Evolutionary conservation across 2,797 vertebrate genomes (phyloP).

Genomic region (Meda fulgida): DNA sequence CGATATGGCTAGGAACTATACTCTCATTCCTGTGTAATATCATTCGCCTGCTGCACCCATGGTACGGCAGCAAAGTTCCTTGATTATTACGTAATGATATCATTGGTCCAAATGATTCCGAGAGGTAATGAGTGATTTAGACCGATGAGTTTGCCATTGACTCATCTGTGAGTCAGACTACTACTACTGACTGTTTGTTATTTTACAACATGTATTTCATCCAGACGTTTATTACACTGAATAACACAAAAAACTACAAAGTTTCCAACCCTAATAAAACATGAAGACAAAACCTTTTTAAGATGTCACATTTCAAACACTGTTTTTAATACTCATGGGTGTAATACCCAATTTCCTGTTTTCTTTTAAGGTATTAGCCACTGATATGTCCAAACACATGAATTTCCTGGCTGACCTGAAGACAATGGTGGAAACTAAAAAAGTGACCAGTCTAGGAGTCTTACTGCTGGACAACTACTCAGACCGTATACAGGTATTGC

Average conservation of each 20-base stretch:
- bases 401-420: constrained; percentile 92
- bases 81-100: too few relatives aligned
- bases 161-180: neutral
- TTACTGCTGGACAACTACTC: constrained; percentile 94
- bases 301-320: neutral
- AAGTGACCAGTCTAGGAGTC: constrained; percentile 92
- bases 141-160: neutral
- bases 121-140: neutral
- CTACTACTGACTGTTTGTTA: too few relatives aligned
- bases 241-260: neutral
- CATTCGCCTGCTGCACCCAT: too few relatives aligned
- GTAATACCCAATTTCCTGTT: neutral
- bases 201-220: neutral
- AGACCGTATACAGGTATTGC: constrained; percentile 89
- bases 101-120: neutral
- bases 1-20: too few relatives aligned
- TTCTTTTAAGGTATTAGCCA: constrained; percentile 85
- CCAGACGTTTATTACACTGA: neutral
- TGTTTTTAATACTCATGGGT: neutral
- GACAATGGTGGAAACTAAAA: constrained; percentile 97
- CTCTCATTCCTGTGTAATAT: too few relatives aligned
- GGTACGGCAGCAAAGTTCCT: too few relatives aligned
- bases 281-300: neutral
- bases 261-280: neutral
- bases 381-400: constrained; percentile 98